phyloP scores from a whole-genome alignment of 2,113 vertebrate genomes.

The Microcebus tavaratra region DNA sequence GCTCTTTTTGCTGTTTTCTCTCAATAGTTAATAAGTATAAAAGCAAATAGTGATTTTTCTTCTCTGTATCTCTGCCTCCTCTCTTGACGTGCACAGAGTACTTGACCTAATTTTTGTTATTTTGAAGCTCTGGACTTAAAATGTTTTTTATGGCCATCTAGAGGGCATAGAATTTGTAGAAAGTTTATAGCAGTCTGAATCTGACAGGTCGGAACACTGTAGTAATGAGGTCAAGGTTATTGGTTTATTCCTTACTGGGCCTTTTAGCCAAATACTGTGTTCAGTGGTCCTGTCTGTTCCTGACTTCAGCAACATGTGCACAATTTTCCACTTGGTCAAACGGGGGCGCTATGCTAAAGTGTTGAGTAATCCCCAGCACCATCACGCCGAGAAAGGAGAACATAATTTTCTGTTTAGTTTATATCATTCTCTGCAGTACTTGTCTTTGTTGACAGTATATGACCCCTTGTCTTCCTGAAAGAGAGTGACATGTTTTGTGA shows the following conservation, averaged over 20 bases:
- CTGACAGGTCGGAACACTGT: neutral
- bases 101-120: constrained; percentile 6
- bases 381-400: neutral
- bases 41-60: neutral
- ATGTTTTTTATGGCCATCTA: neutral
- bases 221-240: constrained; percentile 3
- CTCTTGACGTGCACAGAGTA: neutral
- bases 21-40: neutral
- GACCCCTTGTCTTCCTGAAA: neutral
- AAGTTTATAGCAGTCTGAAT: neutral
- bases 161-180: neutral
- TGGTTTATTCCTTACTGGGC: neutral
- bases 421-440: neutral
- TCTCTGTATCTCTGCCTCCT: neutral
- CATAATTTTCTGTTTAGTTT: neutral
- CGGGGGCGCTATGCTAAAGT: neutral
- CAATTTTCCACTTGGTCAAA: constrained; percentile 32
- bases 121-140: neutral
- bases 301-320: neutral
- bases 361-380: neutral
- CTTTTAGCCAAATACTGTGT: neutral
- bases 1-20: neutral
- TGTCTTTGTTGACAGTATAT: neutral
- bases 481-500: neutral
- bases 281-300: neutral